These are phyloP conservation scores for Corythornis vintsioides DNA, from an alignment of 2,113 vertebrate genomes.

Conservation along the genomic window DNA sequence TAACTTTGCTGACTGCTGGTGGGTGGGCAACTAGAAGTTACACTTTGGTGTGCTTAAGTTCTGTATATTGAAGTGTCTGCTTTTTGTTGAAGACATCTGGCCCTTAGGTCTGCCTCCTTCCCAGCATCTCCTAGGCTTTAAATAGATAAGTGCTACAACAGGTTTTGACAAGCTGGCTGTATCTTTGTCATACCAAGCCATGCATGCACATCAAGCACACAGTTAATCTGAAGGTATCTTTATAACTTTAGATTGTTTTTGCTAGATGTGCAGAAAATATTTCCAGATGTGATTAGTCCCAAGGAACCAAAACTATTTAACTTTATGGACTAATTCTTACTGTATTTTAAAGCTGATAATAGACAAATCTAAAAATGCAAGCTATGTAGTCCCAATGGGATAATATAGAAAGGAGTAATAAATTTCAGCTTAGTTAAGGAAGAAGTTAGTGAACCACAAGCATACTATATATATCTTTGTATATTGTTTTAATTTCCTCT, in stretches of 20 bases:
- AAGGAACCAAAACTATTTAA: conserved; percentile 6
- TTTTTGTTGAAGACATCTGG: neutral
- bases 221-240: neutral
- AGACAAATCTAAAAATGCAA: conserved; percentile 3
- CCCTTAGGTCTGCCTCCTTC: neutral
- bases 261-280: conserved; percentile 5
- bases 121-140: neutral
- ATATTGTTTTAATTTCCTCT: conserved; percentile 20
- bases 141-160: neutral
- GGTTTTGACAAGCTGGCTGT: neutral
- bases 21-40: conserved; percentile 2
- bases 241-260: conserved; percentile 6
- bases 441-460: neutral
- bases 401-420: neutral
- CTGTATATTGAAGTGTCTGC: neutral
- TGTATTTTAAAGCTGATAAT: conserved; percentile 32
- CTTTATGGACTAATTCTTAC: neutral
- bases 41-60: neutral
- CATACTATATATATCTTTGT: neutral
- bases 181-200: neutral
- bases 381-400: neutral
- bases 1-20: neutral
- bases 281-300: conserved; percentile 40
- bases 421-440: conserved; percentile 5
- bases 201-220: neutral